Conservation (phyloP, 2,797 vertebrate species). For the Ceyx erithaca region DNA sequence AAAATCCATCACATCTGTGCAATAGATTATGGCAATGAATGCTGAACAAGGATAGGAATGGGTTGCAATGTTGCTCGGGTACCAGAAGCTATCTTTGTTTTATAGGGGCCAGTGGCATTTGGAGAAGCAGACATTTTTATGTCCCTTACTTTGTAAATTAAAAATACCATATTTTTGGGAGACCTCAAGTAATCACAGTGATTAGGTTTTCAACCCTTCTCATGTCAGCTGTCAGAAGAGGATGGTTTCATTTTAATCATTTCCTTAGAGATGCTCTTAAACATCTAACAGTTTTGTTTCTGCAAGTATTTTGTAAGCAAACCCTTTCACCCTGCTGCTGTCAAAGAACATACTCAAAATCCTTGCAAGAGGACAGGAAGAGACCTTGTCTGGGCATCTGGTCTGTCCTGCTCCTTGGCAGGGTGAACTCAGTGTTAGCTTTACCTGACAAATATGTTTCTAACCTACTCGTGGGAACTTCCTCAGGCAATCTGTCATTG, state of each 20-base stretch:
- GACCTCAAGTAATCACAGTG: background rate
- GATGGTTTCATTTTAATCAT: slow-evolving; percentile 10
- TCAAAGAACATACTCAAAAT: background rate
- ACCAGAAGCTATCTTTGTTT: background rate
- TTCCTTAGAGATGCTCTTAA: background rate
- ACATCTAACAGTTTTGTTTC: background rate
- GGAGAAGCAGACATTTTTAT: background rate
- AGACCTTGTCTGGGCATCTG: background rate
- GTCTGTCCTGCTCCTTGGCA: background rate
- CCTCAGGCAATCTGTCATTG: background rate
- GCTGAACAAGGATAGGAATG: background rate
- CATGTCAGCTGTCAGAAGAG: background rate
- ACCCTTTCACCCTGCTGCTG: background rate
- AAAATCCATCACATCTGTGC: slow-evolving; percentile 40
- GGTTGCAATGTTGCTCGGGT: background rate
- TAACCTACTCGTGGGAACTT: background rate
- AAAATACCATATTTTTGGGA: background rate
- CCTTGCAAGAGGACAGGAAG: background rate
- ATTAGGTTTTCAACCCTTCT: background rate
- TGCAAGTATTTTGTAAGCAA: background rate
- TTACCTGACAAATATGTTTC: background rate
- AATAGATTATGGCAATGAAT: background rate
- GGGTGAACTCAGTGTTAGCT: background rate
- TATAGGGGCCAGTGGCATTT: background rate
- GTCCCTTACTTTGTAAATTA: background rate